Conservation (phyloP, 2,888 invertebrate genomes). For the Prenolepis imparis region DNA sequence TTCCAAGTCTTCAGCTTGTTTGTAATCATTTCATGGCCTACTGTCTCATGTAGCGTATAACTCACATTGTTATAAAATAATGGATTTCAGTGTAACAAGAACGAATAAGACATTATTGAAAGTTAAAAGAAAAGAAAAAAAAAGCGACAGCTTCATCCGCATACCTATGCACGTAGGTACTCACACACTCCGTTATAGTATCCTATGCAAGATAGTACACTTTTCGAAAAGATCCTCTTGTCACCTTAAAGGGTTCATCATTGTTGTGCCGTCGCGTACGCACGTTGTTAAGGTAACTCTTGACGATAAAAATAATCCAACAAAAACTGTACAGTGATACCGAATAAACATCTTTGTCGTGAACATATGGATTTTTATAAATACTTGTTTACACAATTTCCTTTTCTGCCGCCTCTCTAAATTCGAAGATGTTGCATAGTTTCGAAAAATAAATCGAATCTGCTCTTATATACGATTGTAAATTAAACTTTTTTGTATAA, state of each 20-base stretch:
- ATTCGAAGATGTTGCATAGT: neutral
- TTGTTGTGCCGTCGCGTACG: constrained; percentile 84
- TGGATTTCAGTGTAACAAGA: constrained; percentile 78
- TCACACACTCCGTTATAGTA: constrained; percentile 69
- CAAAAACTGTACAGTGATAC: constrained; percentile 85
- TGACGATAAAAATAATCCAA: constrained; percentile 74
- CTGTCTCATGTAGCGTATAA: constrained; percentile 82
- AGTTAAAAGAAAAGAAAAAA: constrained; percentile 69
- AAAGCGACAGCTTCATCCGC: constrained; percentile 71
- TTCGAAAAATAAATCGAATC: neutral
- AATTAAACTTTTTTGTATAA: neutral
- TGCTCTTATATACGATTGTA: neutral
- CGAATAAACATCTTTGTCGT: constrained; percentile 86
- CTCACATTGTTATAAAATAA: constrained; percentile 82
- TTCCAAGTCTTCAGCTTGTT: constrained; percentile 73
- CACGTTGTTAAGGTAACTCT: constrained; percentile 83
- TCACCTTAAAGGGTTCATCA: constrained; percentile 81
- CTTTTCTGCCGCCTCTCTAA: neutral
- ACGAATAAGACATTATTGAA: constrained; percentile 76
- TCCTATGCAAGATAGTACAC: constrained; percentile 65
- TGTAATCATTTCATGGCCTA: constrained; percentile 84
- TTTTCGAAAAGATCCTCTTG: constrained; percentile 75
- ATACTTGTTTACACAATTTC: constrained; percentile 42
- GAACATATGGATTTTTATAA: constrained; percentile 69
- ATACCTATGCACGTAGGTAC: constrained; percentile 72